Base-by-base conservation (phyloP, 1,140 invertebrate species). In the Zaprionus camerounensis region DNA sequence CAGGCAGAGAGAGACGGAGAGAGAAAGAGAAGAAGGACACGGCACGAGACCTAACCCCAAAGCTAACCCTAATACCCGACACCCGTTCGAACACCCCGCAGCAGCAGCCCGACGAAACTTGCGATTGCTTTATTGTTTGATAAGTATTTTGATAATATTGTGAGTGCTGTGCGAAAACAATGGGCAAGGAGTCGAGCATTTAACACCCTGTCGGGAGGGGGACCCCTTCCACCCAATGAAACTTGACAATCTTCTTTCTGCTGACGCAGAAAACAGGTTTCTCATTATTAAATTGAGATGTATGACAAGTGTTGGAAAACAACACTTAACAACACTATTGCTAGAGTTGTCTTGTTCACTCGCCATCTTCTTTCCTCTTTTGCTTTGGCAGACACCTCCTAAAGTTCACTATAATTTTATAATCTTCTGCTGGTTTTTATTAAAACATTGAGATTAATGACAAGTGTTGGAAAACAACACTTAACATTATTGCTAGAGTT, bases 71-170 rank as follows among this genome's bases (percentile, higher is more conserved):
- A 73, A 73, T 65, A 55, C 61, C 12, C 36, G 46, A 68, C 57
- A 58, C 61, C 57, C 59, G 38, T 22, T 49, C 20, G n/a, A 17
- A 13, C 15, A 41, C 63, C 24, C 61, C 26, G 17, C 31, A 31
- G 28, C 61, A 22, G 61, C 41, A 13, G 44, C 58, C 64, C 53
- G 15, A 55, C 59, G 70, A 41, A 73, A 77, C 71, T 82, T 74
- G 59, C 36, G 59, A 55, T 72, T 73, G 56, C 71, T 87, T 87
- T 87, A 87, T 87, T 88, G 84, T 84, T 88, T 87, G 84, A 88
- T 88, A 88, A 88, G 81, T 88, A 90, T 90, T 90, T 78, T 80
- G 84, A 87, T 87, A 90, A 90, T 87, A 90, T 84, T 80, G 62
- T 77, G 69, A 72, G 70, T 77, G 69, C 56, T 67, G 38, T 62